phyloP scores from a whole-genome alignment of 2,113 vertebrate species.

The Stigmatopora argus region DNA sequence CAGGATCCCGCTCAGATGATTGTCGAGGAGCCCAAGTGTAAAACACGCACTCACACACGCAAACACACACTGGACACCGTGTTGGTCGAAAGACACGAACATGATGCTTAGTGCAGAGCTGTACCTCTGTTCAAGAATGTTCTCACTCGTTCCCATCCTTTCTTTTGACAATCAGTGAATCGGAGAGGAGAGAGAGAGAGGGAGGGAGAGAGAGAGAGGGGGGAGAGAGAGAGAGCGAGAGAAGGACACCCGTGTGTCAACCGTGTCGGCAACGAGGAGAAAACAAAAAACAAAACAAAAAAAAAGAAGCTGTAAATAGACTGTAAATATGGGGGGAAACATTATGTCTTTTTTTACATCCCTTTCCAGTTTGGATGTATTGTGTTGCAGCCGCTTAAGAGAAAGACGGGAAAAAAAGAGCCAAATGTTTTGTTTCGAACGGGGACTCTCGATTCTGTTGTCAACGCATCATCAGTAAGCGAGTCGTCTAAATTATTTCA shows the following conservation, averaged over 20 bases:
- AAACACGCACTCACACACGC: background rate
- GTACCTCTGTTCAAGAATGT: constrained; percentile 59
- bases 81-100: constrained; percentile 31
- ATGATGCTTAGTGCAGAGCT: constrained; percentile 41
- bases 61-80: constrained; percentile 34
- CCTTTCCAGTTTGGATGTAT: constrained; percentile 69
- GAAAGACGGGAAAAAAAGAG: constrained; percentile 41
- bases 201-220: constrained; percentile 48
- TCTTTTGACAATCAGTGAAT: constrained; percentile 71
- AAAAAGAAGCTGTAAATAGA: constrained; percentile 63
- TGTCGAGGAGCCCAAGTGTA: constrained; percentile 53
- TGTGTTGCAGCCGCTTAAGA: constrained; percentile 52
- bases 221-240: constrained; percentile 37
- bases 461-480: constrained; percentile 64
- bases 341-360: constrained; percentile 69
- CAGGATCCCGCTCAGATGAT: constrained; percentile 53
- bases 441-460: constrained; percentile 57
- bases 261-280: constrained; percentile 50
- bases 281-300: constrained; percentile 36
- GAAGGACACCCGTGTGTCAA: constrained; percentile 63
- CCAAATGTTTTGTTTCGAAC: constrained; percentile 61
- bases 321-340: constrained; percentile 62
- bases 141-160: constrained; percentile 65
- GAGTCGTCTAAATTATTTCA: constrained; percentile 68
- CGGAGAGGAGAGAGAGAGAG: constrained; percentile 39